Evolutionary conservation across 2,888 invertebrate genomes (phyloP), one percentile per base, ranked within the genome.

Genomic region (Zygothrica quintamaculata): DNA sequence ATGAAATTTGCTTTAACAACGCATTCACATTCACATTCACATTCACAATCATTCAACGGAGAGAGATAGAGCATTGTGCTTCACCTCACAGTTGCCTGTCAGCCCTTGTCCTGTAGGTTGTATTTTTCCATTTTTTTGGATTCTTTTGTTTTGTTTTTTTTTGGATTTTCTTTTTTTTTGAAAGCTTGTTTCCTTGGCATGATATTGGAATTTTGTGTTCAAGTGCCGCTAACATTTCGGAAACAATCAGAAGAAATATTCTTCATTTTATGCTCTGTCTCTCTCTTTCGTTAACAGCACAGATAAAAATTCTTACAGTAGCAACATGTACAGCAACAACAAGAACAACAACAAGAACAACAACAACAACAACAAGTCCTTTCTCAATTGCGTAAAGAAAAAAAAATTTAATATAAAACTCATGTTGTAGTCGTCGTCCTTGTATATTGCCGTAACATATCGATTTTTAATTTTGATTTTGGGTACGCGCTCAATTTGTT

Each of bases 131-230:
- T 16, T 11, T 25, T 3, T 16, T n/a, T n/a, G n/a, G n/a, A 31
- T 37, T 31, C 33, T 33, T 36, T 26, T 16, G 6, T 11, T 2
- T 31, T 22, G n/a, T 25, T 6, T 25, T 11, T 43, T 36, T 25
- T 7, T 13, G 13, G 13, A 13, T 29, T 16, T 37, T 37, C 22
- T 26, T 18, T 39, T 8, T 31, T 36, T 16, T 25, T 15, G 26
- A 12, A 22, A 34, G 58, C 40, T 40, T 65, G 55, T 64, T 68
- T 42, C 42, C 42, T 39, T 46, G 62, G 55, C 57, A 77, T 77
- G 82, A 77, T 77, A 80, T 80, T 84, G 81, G 78, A 81, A 84
- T 84, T 80, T 77, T 72, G 74, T 80, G 56, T 57, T 70, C 42
- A 65, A 79, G 84, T 77, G 77, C 62, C 72, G 66, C 80, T 69